These are phyloP conservation scores for Nemoura dubitans DNA, from an alignment of 2,888 invertebrate genomes.

Conservation along the genomic window DNA sequence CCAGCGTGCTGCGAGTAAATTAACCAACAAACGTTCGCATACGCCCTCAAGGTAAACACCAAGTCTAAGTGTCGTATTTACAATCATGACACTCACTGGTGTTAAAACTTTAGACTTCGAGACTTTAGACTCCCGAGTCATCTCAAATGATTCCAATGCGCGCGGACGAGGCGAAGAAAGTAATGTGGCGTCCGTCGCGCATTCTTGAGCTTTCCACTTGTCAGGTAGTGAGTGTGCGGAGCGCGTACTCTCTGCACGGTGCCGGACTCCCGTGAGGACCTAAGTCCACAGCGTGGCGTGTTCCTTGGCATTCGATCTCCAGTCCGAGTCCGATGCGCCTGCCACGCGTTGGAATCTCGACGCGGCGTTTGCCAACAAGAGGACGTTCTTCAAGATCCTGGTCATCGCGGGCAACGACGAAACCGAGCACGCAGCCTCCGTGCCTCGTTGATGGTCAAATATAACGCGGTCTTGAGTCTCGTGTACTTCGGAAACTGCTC, in stretches of 20 bases:
- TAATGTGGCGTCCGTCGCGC: not conserved
- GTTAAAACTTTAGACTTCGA: not conserved
- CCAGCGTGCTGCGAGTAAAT: not conserved
- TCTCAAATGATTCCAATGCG: not conserved
- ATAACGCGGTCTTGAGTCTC: not conserved
- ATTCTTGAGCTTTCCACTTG: not conserved
- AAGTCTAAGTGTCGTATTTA: not conserved
- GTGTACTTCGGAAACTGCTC: not conserved
- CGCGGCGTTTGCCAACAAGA: not conserved
- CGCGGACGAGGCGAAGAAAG: not conserved
- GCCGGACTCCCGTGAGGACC: slow-evolving; percentile 3
- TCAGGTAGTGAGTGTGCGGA: not conserved
- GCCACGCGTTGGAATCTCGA: slow-evolving; percentile 27
- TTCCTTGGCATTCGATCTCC: not conserved
- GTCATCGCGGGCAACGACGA: not conserved
- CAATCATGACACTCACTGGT: not conserved
- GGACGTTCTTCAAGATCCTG: not conserved
- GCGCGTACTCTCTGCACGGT: no score
- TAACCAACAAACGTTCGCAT: no score
- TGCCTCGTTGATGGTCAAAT: not conserved
- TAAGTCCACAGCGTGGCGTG: not conserved
- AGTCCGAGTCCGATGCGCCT: no score
- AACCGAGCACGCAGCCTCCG: not conserved
- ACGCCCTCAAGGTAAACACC: not conserved
- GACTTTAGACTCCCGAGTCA: no score